Evolutionary conservation across 2,888 invertebrate genomes (phyloP).

Genomic region (Aphelenchoides bicaudatus): DNA sequence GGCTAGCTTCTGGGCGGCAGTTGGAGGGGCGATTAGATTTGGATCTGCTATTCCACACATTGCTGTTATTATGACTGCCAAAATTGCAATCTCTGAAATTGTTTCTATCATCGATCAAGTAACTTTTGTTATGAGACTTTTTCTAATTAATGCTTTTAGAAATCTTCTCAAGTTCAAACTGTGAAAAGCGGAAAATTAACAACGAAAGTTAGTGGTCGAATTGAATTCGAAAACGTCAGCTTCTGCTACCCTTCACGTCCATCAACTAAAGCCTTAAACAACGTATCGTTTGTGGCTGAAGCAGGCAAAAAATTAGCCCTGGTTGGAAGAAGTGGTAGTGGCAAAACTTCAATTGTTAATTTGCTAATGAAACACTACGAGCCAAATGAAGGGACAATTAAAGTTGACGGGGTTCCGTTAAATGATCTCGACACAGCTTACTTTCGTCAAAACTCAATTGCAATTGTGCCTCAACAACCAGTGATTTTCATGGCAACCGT

Average conservation of each 20-base stretch:
- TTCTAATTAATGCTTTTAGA: too few relatives aligned
- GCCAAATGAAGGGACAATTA: slow-evolving; percentile 46
- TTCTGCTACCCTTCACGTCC: slow-evolving; percentile 63
- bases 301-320: slow-evolving; percentile 47
- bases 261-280: slow-evolving; percentile 54
- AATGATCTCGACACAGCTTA: slow-evolving; percentile 53
- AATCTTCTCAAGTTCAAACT: slow-evolving; percentile 61
- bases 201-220: too few relatives aligned
- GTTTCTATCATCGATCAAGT: too few relatives aligned
- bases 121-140: slow-evolving; percentile 63
- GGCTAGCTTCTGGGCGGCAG: slow-evolving; percentile 50
- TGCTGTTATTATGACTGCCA: slow-evolving; percentile 75
- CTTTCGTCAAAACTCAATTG: slow-evolving; percentile 61
- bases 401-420: slow-evolving; percentile 37
- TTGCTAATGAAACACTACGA: slow-evolving; percentile 46
- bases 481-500: slow-evolving; percentile 62
- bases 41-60: slow-evolving; percentile 77
- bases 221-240: slow-evolving; percentile 62
- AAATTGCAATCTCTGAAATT: too few relatives aligned
- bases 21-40: slow-evolving; percentile 63
- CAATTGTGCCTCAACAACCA: slow-evolving; percentile 63
- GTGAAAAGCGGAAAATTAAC: too few relatives aligned
- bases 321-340: slow-evolving; percentile 50
- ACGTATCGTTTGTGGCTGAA: slow-evolving; percentile 34
- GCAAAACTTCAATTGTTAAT: slow-evolving; percentile 45